phyloP scores from a whole-genome alignment of 2,797 vertebrate species.

The Labeo calbasu region DNA sequence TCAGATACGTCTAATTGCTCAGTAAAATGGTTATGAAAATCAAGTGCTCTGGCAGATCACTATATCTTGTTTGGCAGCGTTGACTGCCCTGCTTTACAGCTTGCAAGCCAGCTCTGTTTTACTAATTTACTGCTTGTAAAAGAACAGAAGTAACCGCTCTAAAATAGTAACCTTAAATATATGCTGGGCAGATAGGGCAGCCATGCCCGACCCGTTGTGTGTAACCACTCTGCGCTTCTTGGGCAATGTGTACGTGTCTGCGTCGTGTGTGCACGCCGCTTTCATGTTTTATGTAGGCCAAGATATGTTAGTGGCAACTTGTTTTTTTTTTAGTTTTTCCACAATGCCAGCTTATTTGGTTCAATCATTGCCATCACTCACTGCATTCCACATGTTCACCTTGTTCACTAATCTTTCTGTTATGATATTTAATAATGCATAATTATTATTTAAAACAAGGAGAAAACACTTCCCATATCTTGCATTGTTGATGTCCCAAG shows the following conservation, averaged over 20 bases:
- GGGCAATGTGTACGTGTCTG: slow-evolving; percentile 48
- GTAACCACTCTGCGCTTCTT: slow-evolving; percentile 70
- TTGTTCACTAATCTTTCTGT: not conserved
- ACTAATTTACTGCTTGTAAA: slow-evolving; percentile 71
- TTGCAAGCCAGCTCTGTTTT: slow-evolving; percentile 65
- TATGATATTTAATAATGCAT: too few relatives aligned
- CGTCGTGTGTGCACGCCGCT: slow-evolving; percentile 29
- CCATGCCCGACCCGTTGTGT: slow-evolving; percentile 71
- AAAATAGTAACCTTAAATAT: slow-evolving; percentile 78
- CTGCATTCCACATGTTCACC: not conserved
- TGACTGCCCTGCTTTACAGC: slow-evolving; percentile 60
- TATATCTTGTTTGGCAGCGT: slow-evolving; percentile 67
- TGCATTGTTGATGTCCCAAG: not conserved
- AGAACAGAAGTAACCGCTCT: slow-evolving; percentile 69
- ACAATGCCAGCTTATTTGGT: slow-evolving; percentile 46
- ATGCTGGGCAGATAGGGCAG: slow-evolving; percentile 70
- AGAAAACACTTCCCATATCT: not conserved
- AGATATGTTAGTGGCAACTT: not conserved
- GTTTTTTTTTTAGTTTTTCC: not conserved
- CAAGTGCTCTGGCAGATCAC: slow-evolving; percentile 56
- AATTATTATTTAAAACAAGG: not conserved
- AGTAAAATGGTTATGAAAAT: slow-evolving; percentile 65
- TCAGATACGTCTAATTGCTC: slow-evolving; percentile 59
- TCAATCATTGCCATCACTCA: not conserved
- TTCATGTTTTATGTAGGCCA: slow-evolving; percentile 52